Evolutionary conservation across 2,113 vertebrate genomes (phyloP), one percentile per base, ranked within the genome.

Genomic region (Tyto alba): DNA sequence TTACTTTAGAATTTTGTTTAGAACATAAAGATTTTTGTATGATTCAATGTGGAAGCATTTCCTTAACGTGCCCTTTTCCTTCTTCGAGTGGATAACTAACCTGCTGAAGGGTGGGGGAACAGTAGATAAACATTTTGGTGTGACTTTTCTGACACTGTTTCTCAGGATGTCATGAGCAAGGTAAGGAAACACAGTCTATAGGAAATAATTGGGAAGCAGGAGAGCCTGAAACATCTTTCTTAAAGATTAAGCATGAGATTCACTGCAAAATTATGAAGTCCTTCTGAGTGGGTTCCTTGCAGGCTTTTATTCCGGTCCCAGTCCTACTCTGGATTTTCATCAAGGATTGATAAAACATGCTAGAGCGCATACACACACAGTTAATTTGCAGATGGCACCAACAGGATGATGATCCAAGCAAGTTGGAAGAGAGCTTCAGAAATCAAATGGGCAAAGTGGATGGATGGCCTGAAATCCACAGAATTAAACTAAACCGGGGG

Each of bases 41-140:
- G 89, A 93, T 92, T 89, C 71, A 84, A 14, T 64, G 68, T 62
- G 77, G 96, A 97, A 96, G 71, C 86, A 82, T 86, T 82, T 52
- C 67, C 45, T 86, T 82, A 88, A 90, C n/a, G 25, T 68, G 6
- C 57, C 83, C 84, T 95, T 96, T 91, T 85, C n/a, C 68, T 94
- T 89, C 94, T 97, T 91, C 69, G 72, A 94, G 82, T 92, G 86
- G 74, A 34, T 77, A 82, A 63, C 20, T 63, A 72, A 38, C 19
- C 17, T 53, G 32, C 30, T 72, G 27, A 96, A 88, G 36, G 36
- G 26, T 82, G 25, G 10, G 15, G 18, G 7, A 75, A 68, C 10
- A 75, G 56, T 1, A 4, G 53, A 64, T 34, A 69, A 84, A 43
- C 68, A 73, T 79, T 85, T 89, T 60, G n/a, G 40, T 56, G 48